Base-by-base conservation (phyloP, 1,140 invertebrate genomes). In the Drepana arcuata region DNA sequence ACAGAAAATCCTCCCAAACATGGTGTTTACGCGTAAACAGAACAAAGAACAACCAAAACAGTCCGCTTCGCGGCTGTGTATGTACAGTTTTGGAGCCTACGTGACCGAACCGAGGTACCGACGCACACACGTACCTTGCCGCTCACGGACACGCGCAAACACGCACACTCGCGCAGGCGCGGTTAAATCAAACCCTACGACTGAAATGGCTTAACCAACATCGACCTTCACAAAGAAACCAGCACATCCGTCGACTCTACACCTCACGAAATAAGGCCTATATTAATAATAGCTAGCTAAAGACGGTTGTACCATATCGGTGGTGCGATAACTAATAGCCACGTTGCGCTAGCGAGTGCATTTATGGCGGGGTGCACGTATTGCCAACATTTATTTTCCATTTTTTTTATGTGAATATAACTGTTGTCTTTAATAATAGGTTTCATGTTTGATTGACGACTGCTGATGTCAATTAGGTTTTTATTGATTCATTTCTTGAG, bases 161-260 rank as follows among this genome's bases (percentile, higher is more conserved):
- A 67, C 67, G 37, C 71, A 75, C 71, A 79, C 67, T 37, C 10
- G 15, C 45, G 30, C 52, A 40, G 6, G 44, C 50, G 64, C 54
- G 66, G 71, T 70, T 75, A 68, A 68, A 41, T 57, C 64, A 1
- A 11, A 2, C 16, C 29, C 2, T 29, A 34, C 7, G 6, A 10
- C 15, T 12, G 13, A 43, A 69, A 69, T 11, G 50, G 7, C 58
- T 45, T 48, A 70, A 70, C 16, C 46, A 59, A 16, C 71, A 11
- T 31, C 69, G 71, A 73, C 73, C 72, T 78, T 78, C 75, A 81
- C 73, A 81, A 81, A 81, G 75, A 69, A 66, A 64, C 44, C 35
- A 28, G 39, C 35, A 53, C 61, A 64, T 68, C 65, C 63, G 51
- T 62, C 51, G 52, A 45, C 56, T 34, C 51, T 80, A 70, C 42